Evolutionary conservation across 2,797 vertebrate genomes (phyloP).

Genomic region (Epinephelus awoara): DNA sequence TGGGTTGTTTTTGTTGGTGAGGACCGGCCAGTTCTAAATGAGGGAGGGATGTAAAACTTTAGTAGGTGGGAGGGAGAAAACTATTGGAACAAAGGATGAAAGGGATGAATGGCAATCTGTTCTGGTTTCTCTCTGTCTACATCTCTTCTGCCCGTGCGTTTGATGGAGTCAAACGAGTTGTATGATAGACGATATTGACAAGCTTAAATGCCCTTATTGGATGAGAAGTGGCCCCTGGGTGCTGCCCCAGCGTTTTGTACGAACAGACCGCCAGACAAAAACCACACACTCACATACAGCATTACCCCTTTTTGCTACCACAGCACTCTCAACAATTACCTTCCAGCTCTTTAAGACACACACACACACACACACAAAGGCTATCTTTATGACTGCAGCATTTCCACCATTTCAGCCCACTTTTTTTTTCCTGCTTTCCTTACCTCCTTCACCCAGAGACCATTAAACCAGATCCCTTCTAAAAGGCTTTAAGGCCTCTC

Average conservation of each 20-base stretch:
- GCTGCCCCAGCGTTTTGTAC: conserved; percentile 66
- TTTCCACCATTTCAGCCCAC: conserved; percentile 65
- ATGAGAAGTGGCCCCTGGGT: conserved; percentile 65
- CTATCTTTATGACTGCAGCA: conserved; percentile 75
- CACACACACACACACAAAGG: conserved; percentile 45
- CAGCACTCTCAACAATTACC: conserved; percentile 77
- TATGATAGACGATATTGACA: conserved; percentile 72
- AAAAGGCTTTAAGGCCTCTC: conserved; percentile 78
- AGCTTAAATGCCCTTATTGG: conserved; percentile 69
- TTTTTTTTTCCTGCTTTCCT: conserved; percentile 58
- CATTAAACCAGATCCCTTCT: conserved; percentile 80
- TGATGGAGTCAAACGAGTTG: conserved; percentile 63
- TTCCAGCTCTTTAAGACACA: conserved; percentile 62
- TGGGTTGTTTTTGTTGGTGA: conserved; percentile 22
- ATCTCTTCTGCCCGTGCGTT: conserved; percentile 26
- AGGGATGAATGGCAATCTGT: neutral
- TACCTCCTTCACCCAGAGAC: conserved; percentile 74
- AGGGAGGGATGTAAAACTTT: conserved; percentile 7
- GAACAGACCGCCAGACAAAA: conserved; percentile 58
- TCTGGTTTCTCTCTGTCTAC: conserved; percentile 16
- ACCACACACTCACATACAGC: conserved; percentile 68
- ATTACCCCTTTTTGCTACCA: conserved; percentile 59
- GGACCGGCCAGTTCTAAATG: conserved; percentile 16
- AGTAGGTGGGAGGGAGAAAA: neutral
- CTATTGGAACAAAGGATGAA: neutral